These are phyloP conservation scores for Muntiacus reevesi DNA, from an alignment of 2,113 vertebrate genomes.

Conservation along the genomic window DNA sequence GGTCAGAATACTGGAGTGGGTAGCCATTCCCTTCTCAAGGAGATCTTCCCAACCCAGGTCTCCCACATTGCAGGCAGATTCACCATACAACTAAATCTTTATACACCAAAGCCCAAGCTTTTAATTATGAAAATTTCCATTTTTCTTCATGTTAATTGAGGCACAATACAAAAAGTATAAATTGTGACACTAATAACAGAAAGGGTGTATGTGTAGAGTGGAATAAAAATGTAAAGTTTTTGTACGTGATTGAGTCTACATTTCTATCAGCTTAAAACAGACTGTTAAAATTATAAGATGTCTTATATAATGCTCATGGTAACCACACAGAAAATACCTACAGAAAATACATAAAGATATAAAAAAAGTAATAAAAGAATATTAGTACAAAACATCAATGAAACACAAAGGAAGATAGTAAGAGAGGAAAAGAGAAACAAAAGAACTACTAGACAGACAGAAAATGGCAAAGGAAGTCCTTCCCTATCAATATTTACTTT, in stretches of 20 bases:
- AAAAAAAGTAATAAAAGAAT: not conserved
- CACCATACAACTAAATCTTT: not conserved
- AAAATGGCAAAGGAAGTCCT: not conserved
- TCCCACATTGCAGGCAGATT: not conserved
- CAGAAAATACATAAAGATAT: not conserved
- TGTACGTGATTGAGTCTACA: not conserved
- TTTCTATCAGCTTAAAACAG: not conserved
- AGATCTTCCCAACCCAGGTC: not conserved
- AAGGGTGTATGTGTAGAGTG: not conserved
- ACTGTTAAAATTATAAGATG: not conserved
- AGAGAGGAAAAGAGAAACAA: not conserved
- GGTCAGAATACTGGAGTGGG: not conserved
- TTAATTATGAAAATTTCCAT: not conserved
- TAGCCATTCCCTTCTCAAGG: not conserved
- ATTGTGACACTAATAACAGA: not conserved
- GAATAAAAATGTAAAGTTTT: not conserved
- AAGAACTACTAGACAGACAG: not conserved
- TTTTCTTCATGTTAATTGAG: not conserved
- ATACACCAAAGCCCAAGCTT: not conserved
- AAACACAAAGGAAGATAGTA: not conserved
- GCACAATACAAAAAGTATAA: not conserved
- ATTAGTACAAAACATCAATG: not conserved
- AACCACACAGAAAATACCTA: not conserved
- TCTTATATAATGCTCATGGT: not conserved
- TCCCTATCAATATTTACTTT: not conserved